A percentile compares a stretch with the other conserved stretches of the same genome.
phyloP scores from a whole-genome alignment of 1,140 invertebrate genomes.

The Drosophila bocki region DNA sequence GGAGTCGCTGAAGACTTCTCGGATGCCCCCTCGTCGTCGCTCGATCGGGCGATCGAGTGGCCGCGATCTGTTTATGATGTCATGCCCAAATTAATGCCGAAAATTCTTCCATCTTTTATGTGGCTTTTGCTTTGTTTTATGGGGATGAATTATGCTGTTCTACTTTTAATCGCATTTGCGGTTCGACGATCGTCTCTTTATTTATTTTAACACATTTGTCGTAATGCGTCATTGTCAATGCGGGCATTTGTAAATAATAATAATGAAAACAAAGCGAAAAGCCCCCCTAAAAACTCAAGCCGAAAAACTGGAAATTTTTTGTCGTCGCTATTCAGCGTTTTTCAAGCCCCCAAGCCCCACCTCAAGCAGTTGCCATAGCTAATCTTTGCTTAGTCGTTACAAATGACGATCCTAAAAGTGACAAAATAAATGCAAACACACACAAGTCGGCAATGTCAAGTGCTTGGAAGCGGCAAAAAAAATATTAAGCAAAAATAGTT shows the following conservation, averaged over 20 bases:
- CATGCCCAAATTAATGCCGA: constrained; percentile 57
- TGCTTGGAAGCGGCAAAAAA: constrained; percentile 23
- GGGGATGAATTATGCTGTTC: constrained; percentile 71
- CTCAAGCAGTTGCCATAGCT: constrained; percentile 47
- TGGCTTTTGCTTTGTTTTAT: constrained; percentile 41
- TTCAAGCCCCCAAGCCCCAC: constrained; percentile 18
- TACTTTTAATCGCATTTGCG: constrained; percentile 65
- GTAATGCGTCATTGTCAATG: constrained; percentile 74
- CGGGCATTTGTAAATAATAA: constrained; percentile 66
- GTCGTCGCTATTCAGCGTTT: constrained; percentile 11
- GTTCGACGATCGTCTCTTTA: constrained; percentile 59
- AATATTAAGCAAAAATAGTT: constrained; percentile 4
- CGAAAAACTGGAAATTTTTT: constrained; percentile 62
- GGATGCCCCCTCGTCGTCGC: background rate
- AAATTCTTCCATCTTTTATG: constrained; percentile 69
- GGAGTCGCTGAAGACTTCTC: constrained; percentile 33
- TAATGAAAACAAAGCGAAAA: constrained; percentile 38
- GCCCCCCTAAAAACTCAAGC: constrained; percentile 13
- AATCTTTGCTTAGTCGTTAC: constrained; percentile 62
- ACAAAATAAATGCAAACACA: constrained; percentile 22
- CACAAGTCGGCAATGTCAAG: constrained; percentile 55
- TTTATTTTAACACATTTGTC: constrained; percentile 79
- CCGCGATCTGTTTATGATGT: constrained; percentile 73
- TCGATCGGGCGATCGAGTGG: constrained; percentile 53
- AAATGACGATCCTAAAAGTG: constrained; percentile 46